These are phyloP conservation scores for Bradypodion pumilum DNA, from an alignment of 2,797 vertebrate species.

Conservation along the genomic window DNA sequence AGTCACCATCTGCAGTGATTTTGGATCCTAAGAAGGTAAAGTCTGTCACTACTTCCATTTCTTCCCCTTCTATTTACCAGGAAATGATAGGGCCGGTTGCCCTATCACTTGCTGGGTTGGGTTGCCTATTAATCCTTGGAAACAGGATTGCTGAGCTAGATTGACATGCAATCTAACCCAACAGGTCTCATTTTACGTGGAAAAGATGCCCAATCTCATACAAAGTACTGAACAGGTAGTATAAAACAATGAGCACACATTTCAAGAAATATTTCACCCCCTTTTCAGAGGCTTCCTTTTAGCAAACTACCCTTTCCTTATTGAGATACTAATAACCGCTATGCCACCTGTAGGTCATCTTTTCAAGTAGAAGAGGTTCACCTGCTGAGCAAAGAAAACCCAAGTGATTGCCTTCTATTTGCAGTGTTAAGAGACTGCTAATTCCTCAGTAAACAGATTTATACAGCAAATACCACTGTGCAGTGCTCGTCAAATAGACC, in stretches of 20 bases:
- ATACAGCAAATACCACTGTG: rapidly evolving
- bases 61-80: too few species aligned
- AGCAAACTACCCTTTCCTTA: background rate
- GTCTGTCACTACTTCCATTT: too few species aligned
- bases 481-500: slow-evolving; percentile 17
- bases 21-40: too few species aligned
- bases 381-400: background rate
- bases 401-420: slow-evolving; percentile 24
- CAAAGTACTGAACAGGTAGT: background rate
- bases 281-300: background rate
- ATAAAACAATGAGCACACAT: background rate
- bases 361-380: background rate
- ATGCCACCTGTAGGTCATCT: background rate
- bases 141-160: too few species aligned
- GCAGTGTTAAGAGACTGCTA: slow-evolving; percentile 31
- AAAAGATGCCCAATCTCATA: too few species aligned
- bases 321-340: background rate
- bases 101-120: too few species aligned
- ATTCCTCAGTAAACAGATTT: slow-evolving; percentile 39
- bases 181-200: background rate
- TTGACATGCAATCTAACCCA: background rate
- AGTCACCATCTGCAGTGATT: too few species aligned
- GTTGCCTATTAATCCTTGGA: too few species aligned
- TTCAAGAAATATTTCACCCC: background rate
- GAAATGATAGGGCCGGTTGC: too few species aligned